Evolutionary conservation across 2,888 invertebrate genomes (phyloP), one percentile per base, ranked within the genome.

Genomic region (Erebia ligea): DNA sequence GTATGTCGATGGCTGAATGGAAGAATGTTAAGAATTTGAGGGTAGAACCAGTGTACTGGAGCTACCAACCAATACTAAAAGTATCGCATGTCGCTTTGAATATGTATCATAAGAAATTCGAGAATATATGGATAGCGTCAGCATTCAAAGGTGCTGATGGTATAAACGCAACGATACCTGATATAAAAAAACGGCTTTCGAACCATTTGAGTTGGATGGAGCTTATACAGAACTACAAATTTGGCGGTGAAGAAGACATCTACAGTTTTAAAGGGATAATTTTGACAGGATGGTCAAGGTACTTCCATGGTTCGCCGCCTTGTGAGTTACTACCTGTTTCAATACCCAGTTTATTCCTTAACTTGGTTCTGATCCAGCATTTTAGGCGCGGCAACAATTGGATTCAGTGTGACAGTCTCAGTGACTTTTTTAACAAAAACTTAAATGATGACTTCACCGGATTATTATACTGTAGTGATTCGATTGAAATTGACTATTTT

Each of bases 101-200:
- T 5, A 81, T 82, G 45, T 87, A 90, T 63, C 85, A 86, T 52
- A 80, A 76, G 40, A 81, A 79, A 11, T 98, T 98, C 85, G 88
- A 94, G 1, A 94, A 94, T 52, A 89, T 97, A 25, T 98, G 98
- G 97, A 94, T 96, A 58, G 97, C 97, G 0, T 96, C 97, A 72
- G 97, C 98, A 0, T 98, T 96, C 81, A 98, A 98, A 92, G 98
- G 98, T 0, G 96, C 96, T 0, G 95, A 95, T 61, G 94, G 94
- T 0, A 82, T 82, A 0, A 86, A 86, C 5, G 89, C 93, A 69
- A 91, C 92, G 21, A 82, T 95, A 0, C 95, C 95, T 0, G 89
- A 95, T 72, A 86, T 95, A 2, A 88, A 87, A 2, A 93, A 95
- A 67, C 96, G 98, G 79, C 89, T 96, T 67, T 92, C 94, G 66